Evolutionary conservation across 2,113 vertebrate genomes (phyloP).

Genomic region (Sebastes fasciatus): DNA sequence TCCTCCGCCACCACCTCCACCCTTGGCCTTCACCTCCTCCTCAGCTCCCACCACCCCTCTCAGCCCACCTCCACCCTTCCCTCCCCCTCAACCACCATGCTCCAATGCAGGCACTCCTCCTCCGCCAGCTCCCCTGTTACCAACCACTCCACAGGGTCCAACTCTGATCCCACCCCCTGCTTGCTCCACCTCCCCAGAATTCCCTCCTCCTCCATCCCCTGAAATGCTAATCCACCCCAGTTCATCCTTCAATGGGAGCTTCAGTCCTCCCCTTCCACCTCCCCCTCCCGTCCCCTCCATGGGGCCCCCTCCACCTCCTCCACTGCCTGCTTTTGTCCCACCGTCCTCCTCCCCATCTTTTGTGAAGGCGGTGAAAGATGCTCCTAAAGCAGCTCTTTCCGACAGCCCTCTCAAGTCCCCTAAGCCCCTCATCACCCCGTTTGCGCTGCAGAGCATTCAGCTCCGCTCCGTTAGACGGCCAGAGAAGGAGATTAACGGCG

Average conservation of each 20-base stretch:
- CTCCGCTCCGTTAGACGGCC: slow-evolving; percentile 88
- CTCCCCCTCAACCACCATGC: slow-evolving; percentile 62
- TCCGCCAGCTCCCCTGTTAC: slow-evolving; percentile 50
- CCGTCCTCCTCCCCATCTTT: slow-evolving; percentile 78
- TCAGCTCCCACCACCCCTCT: slow-evolving; percentile 70
- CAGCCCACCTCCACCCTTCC: slow-evolving; percentile 69
- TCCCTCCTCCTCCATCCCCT: slow-evolving; percentile 88
- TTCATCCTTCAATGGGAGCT: slow-evolving; percentile 71
- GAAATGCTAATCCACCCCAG: slow-evolving; percentile 81
- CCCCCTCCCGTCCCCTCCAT: slow-evolving; percentile 55
- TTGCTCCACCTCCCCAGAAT: slow-evolving; percentile 82
- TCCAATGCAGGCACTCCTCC: slow-evolving; percentile 34
- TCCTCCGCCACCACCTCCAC: slow-evolving; percentile 72
- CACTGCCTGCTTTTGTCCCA: slow-evolving; percentile 61
- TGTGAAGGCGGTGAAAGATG: slow-evolving; percentile 80
- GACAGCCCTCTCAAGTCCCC: slow-evolving; percentile 74
- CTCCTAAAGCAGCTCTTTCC: slow-evolving; percentile 55
- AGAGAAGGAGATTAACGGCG: slow-evolving; percentile 69
- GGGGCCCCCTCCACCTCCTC: slow-evolving; percentile 65
- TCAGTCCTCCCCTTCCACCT: slow-evolving; percentile 78
- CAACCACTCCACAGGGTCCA: slow-evolving; percentile 54
- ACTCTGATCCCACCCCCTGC: slow-evolving; percentile 55
- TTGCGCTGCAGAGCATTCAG: slow-evolving; percentile 92
- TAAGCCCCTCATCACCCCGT: slow-evolving; percentile 91
- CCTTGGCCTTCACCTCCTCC: slow-evolving; percentile 50